Evolutionary conservation across 2,797 vertebrate genomes (phyloP).

Genomic region (Coregonus ussuriensis): DNA sequence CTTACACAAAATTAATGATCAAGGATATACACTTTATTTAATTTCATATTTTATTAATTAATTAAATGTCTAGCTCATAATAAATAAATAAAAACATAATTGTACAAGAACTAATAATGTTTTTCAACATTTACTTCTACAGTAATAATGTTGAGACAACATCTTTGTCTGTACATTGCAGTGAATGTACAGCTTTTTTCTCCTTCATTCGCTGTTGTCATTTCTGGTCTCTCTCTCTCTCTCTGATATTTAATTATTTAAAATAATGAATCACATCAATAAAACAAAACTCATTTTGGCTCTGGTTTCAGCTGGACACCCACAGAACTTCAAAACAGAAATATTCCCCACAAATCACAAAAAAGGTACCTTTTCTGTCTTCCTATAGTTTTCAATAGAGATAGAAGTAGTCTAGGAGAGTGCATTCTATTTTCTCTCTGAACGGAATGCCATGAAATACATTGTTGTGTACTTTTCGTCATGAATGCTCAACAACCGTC

Average conservation of each 20-base stretch:
- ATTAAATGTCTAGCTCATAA: conserved; percentile 28
- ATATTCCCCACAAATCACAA: conserved; percentile 85
- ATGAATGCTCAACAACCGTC: conserved; percentile 51
- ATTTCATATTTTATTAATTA: conserved; percentile 46
- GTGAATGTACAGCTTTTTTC: conserved; percentile 41
- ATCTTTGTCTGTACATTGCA: conserved; percentile 18
- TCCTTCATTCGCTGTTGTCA: conserved; percentile 36
- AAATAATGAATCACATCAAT: conserved; percentile 36
- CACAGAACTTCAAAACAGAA: conserved; percentile 87
- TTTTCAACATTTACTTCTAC: conserved; percentile 16
- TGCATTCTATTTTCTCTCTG: conserved; percentile 21
- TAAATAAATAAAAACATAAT: conserved; percentile 29
- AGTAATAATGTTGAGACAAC: conserved; percentile 25
- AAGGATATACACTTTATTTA: conserved; percentile 33
- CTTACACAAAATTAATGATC: conserved; percentile 39
- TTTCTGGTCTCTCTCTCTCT: conserved; percentile 43
- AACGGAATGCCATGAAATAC: conserved; percentile 48
- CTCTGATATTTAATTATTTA: conserved; percentile 34
- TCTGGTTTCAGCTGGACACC: conserved; percentile 81
- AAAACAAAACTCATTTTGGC: conserved; percentile 59
- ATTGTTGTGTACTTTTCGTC: conserved; percentile 24
- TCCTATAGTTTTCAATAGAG: conserved; percentile 27
- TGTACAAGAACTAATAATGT: no score
- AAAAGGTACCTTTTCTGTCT: conserved; percentile 78
- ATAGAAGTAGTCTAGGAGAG: conserved; percentile 1